phyloP scores from a whole-genome alignment of 2,888 invertebrate species.

The Macaria liturata region DNA sequence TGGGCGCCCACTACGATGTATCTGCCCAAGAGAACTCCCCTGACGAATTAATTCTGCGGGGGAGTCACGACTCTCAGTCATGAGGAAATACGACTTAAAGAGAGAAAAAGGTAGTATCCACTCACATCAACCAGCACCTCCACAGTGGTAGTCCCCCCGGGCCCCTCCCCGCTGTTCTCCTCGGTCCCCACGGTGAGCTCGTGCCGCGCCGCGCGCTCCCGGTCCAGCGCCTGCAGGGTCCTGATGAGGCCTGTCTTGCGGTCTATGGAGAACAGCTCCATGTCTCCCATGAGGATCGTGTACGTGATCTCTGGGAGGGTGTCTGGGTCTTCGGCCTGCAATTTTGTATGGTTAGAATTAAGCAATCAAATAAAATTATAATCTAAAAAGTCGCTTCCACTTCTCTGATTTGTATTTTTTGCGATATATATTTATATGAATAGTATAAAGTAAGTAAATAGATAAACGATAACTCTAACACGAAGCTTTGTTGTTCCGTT shows the following conservation, averaged over 20 bases:
- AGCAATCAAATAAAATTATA: no score
- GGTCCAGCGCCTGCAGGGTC: constrained; percentile 90
- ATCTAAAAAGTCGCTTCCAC: no score
- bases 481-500: no score
- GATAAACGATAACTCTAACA: no score
- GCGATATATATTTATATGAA: no score
- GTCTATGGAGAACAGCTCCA: constrained; percentile 92
- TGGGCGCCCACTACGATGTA: no score
- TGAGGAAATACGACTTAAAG: no score
- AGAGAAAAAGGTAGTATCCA: not conserved
- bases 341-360: not conserved
- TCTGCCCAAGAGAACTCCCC: no score
- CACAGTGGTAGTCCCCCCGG: constrained; percentile 89
- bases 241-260: constrained; percentile 90
- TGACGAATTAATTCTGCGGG: no score
- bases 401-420: no score
- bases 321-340: constrained; percentile 92
- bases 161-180: constrained; percentile 88
- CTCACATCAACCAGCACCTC: constrained; percentile 87
- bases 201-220: constrained; percentile 89
- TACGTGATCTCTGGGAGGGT: constrained; percentile 92
- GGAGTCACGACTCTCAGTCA: no score
- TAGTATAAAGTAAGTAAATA: no score
- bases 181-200: constrained; percentile 91
- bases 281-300: constrained; percentile 91